These are phyloP conservation scores for Equus przewalskii DNA, from an alignment of 2,113 vertebrate species.

Conservation along the genomic window DNA sequence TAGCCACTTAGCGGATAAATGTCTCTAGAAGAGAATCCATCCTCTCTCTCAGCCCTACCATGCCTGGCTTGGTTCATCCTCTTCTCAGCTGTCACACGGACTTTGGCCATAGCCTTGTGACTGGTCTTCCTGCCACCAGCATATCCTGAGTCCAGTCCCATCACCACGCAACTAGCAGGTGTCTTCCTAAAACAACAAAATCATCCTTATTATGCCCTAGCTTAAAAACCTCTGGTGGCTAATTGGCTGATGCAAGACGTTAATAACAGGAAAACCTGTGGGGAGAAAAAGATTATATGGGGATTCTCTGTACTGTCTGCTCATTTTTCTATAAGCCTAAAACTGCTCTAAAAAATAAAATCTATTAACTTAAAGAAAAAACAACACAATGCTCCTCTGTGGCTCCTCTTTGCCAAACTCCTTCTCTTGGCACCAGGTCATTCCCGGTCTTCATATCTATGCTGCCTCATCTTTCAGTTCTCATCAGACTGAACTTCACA, in stretches of 20 bases:
- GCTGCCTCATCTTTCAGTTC: neutral
- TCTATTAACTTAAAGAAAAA: neutral
- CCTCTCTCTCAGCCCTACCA: no score
- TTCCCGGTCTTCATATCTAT: rapidly evolving
- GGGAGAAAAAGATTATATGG: neutral
- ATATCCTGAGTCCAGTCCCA: neutral
- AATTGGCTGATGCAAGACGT: neutral
- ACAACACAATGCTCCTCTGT: neutral
- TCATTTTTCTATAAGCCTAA: neutral
- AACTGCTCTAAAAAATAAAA: neutral
- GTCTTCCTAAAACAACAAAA: neutral
- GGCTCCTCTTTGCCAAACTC: neutral
- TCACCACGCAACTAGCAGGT: no score
- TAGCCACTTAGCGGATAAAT: no score
- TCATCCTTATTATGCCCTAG: neutral
- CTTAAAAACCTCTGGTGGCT: neutral
- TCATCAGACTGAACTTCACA: neutral
- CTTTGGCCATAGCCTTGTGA: neutral
- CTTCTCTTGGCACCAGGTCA: neutral
- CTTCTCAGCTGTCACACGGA: no score
- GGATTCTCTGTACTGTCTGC: no score
- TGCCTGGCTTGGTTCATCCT: neutral
- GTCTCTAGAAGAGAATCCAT: neutral
- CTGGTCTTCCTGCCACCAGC: neutral
- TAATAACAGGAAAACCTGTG: neutral